These are phyloP conservation scores for Chamaetylas fuelleborni DNA, from an alignment of 2,113 vertebrate genomes.

Conservation along the genomic window DNA sequence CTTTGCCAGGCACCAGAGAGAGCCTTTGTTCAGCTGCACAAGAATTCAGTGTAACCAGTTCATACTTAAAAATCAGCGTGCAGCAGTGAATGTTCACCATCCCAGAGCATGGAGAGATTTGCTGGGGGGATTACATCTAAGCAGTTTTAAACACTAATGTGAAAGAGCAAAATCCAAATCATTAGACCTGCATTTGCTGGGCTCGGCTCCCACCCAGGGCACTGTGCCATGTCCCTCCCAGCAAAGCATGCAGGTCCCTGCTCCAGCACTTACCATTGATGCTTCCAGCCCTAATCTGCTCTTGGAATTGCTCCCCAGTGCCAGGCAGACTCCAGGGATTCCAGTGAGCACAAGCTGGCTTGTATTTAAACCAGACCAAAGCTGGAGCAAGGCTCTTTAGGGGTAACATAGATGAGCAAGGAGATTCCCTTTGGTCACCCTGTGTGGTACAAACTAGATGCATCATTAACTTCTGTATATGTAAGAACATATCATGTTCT, in stretches of 20 bases:
- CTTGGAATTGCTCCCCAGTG: conserved; percentile 32
- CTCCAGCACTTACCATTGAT: not conserved
- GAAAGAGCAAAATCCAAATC: conserved; percentile 61
- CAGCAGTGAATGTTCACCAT: not conserved
- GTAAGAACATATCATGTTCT: not conserved
- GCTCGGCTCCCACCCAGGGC: conserved; percentile 1
- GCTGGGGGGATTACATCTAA: conserved; percentile 60
- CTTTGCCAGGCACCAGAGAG: conserved; percentile 21
- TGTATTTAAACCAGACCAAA: not conserved
- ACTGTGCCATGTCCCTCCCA: not conserved
- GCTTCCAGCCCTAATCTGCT: conserved; percentile 36
- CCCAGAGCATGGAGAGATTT: conserved; percentile 44
- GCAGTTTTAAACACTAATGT: conserved; percentile 60
- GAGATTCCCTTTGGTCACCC: not conserved
- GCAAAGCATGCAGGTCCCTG: not conserved
- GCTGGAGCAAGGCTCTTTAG: not conserved
- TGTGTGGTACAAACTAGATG: not conserved
- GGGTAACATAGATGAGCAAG: not conserved
- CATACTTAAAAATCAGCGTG: not conserved
- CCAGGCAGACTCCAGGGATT: conserved; percentile 42
- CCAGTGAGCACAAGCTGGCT: conserved; percentile 2
- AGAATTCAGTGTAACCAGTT: conserved; percentile 29
- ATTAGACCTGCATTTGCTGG: conserved; percentile 57
- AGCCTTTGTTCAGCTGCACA: conserved; percentile 50
- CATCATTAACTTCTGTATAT: not conserved